A percentile compares a stretch with the other conserved stretches of the same genome.
Conservation (phyloP, 2,797 vertebrate genomes). For the Trichosurus vulpecula region DNA sequence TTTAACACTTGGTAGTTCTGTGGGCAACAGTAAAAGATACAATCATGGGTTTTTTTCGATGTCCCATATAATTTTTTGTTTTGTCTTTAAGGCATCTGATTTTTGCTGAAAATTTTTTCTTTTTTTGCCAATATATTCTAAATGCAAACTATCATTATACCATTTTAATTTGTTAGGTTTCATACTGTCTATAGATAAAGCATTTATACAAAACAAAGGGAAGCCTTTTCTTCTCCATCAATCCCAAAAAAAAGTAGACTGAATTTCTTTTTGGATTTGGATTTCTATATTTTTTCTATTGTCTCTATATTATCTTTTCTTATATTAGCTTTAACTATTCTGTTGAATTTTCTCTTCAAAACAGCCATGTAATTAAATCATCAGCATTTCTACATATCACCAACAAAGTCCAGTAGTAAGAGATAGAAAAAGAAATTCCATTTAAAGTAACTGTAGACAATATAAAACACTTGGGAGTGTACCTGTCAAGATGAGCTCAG, state of each 20-base stretch:
- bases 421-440: background rate
- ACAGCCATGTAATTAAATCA: background rate
- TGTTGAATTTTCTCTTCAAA: background rate
- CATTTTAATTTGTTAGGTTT: background rate
- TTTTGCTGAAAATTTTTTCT: background rate
- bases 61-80: background rate
- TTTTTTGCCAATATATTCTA: background rate
- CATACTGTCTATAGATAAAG: background rate
- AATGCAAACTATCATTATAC: background rate
- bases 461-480: background rate
- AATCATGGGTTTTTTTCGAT: background rate
- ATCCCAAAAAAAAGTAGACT: background rate
- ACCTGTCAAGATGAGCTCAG: background rate
- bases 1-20: background rate
- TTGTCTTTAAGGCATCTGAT: background rate
- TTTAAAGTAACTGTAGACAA: background rate
- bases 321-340: background rate
- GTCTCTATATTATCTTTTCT: background rate
- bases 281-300: background rate
- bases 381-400: background rate
- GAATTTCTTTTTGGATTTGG: background rate
- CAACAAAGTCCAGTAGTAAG: background rate
- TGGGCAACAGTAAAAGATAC: background rate
- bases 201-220: background rate
- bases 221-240: background rate